phyloP scores from a whole-genome alignment of 2,797 vertebrate species.

The Melanotaenia maccullochi region DNA sequence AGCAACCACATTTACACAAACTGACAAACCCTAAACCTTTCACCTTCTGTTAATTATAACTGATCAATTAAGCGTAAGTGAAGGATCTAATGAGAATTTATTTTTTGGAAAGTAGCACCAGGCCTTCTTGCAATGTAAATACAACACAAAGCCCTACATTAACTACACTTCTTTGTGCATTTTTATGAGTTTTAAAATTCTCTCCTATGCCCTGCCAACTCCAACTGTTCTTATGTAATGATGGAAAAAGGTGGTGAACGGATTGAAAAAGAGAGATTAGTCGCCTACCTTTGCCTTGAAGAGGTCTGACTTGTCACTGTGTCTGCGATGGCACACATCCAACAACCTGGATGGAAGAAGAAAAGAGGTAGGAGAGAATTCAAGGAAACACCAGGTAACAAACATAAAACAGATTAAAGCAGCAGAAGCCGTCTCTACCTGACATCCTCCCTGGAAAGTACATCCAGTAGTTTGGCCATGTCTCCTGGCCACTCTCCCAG shows the following conservation, averaged over 20 bases:
- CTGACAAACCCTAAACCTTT: not conserved
- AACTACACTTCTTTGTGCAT: not conserved
- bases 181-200: conserved; percentile 16
- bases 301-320: conserved; percentile 84
- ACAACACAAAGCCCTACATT: not conserved
- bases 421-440: conserved; percentile 76
- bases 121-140: not conserved
- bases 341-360: conserved; percentile 80
- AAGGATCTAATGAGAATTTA: not conserved
- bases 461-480: conserved; percentile 88
- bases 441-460: conserved; percentile 88
- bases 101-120: not conserved
- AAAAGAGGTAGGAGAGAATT: conserved; percentile 8
- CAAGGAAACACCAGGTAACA: not conserved
- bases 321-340: conserved; percentile 87
- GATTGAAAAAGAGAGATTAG: conserved; percentile 34
- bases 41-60: not conserved
- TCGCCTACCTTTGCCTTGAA: conserved; percentile 87
- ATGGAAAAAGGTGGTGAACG: conserved; percentile 15
- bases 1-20: not conserved
- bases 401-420: conserved; percentile 4
- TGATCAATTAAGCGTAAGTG: not conserved
- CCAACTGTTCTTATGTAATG: conserved; percentile 13
- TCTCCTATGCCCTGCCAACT: conserved; percentile 8
- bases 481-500: conserved; percentile 87